Percentiles rank a stretch among this genome's conserved stretches.
These are phyloP conservation scores for Auanema sp. DNA, from an alignment of 2,888 invertebrate genomes.

Conservation along the genomic window DNA sequence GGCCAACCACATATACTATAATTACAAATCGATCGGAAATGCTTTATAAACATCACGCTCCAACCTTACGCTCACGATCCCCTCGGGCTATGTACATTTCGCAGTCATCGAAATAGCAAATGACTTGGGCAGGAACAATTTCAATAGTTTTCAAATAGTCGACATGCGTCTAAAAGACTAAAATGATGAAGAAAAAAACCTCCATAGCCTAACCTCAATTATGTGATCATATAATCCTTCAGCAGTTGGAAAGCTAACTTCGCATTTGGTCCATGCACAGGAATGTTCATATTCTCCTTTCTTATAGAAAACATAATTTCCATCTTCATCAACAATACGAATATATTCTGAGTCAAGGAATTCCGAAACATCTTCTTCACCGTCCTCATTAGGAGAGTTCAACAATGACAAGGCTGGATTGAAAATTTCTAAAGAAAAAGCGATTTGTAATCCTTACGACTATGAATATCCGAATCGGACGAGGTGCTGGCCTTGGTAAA, in stretches of 20 bases:
- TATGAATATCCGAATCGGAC: too few species aligned
- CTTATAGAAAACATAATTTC: too few species aligned
- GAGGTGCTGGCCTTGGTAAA: too few species aligned
- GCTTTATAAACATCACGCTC: too few species aligned
- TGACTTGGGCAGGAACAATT: background rate
- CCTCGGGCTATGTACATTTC: conserved; percentile 15
- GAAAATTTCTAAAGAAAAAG: too few species aligned
- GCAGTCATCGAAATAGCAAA: conserved; percentile 17
- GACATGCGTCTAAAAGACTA: background rate
- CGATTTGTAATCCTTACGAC: too few species aligned
- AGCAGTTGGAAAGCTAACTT: background rate
- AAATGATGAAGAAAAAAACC: too few species aligned
- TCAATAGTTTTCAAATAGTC: background rate
- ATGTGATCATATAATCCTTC: conserved; percentile 18
- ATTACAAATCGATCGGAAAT: background rate
- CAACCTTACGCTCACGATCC: conserved; percentile 18
- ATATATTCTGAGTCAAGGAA: too few species aligned
- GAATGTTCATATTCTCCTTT: background rate
- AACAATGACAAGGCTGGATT: too few species aligned
- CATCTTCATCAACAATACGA: too few species aligned
- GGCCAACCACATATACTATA: conserved; percentile 15
- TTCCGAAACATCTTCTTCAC: too few species aligned
- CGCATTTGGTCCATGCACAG: conserved; percentile 17
- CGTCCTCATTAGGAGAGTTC: too few species aligned
- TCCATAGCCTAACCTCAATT: conserved; percentile 17